Percentiles rank a stretch among this genome's conserved stretches.
Conservation (phyloP, 2,113 vertebrate species). For the Terrapene triunguis region DNA sequence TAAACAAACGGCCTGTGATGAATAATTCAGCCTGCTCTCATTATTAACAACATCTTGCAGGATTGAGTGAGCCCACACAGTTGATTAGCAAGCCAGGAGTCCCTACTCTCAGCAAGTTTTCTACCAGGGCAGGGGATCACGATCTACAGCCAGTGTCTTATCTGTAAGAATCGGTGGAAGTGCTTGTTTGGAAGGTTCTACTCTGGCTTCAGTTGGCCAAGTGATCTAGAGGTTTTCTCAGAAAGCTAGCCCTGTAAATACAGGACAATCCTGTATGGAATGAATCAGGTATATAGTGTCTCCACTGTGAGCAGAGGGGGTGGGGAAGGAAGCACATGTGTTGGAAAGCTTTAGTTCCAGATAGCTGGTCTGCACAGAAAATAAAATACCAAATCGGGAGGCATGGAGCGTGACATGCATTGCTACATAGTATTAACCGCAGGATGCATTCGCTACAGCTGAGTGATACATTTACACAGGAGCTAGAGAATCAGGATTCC, state of each 20-base stretch:
- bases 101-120: slow-evolving; percentile 22
- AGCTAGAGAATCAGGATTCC: neutral
- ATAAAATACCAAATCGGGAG: neutral
- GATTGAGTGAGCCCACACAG: neutral
- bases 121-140: neutral
- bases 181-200: slow-evolving; percentile 11
- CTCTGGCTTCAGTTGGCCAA: neutral
- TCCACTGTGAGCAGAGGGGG: neutral
- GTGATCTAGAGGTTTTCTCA: neutral
- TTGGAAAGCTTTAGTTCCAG: neutral
- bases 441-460: rapidly evolving
- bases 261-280: neutral
- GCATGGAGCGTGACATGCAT: neutral
- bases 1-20: neutral
- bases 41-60: neutral
- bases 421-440: rapidly evolving
- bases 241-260: neutral
- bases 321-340: neutral
- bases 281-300: rapidly evolving
- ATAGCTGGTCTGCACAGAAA: rapidly evolving
- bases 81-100: neutral
- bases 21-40: rapidly evolving
- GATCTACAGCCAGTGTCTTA: neutral
- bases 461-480: rapidly evolving
- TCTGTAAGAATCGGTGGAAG: slow-evolving; percentile 20